A percentile compares a stretch with the other conserved stretches of the same genome.
Conservation (phyloP, 2,888 invertebrate genomes). For the Bimastos eiseni region DNA sequence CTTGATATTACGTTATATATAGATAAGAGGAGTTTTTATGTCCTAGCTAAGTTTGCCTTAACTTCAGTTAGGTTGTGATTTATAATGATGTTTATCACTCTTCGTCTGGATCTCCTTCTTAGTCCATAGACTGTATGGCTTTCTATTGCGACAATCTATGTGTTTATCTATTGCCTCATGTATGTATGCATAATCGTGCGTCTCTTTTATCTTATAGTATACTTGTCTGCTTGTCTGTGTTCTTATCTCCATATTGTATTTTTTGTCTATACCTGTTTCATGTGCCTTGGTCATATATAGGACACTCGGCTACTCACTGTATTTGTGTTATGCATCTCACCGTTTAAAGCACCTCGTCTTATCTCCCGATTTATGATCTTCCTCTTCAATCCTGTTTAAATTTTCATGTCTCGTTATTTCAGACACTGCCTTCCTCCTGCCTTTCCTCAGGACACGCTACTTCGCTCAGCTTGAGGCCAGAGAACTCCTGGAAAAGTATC, state of each 20-base stretch:
- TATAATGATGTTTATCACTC: too few species aligned
- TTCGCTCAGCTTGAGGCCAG: conserved; percentile 48
- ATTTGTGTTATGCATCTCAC: neutral
- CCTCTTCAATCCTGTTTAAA: neutral
- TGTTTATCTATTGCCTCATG: too few species aligned
- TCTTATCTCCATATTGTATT: neutral
- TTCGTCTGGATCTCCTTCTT: too few species aligned
- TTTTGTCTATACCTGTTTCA: neutral
- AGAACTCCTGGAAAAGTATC: conserved; percentile 44
- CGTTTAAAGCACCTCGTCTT: neutral
- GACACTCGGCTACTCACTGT: neutral
- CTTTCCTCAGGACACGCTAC: conserved; percentile 47
- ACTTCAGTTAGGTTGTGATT: too few species aligned
- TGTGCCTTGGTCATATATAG: too few species aligned
- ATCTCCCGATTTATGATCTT: neutral
- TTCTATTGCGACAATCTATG: too few species aligned
- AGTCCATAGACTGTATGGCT: too few species aligned
- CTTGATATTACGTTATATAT: too few species aligned
- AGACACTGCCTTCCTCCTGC: conserved; percentile 46
- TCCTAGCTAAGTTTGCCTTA: too few species aligned
- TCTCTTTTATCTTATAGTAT: neutral
- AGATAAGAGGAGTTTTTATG: too few species aligned
- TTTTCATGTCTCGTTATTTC: neutral
- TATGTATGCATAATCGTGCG: too few species aligned
- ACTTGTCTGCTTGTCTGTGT: neutral